Percentiles rank a stretch among this genome's conserved stretches.
phyloP scores from a whole-genome alignment of 1,140 invertebrate genomes.

The Limonius californicus region DNA sequence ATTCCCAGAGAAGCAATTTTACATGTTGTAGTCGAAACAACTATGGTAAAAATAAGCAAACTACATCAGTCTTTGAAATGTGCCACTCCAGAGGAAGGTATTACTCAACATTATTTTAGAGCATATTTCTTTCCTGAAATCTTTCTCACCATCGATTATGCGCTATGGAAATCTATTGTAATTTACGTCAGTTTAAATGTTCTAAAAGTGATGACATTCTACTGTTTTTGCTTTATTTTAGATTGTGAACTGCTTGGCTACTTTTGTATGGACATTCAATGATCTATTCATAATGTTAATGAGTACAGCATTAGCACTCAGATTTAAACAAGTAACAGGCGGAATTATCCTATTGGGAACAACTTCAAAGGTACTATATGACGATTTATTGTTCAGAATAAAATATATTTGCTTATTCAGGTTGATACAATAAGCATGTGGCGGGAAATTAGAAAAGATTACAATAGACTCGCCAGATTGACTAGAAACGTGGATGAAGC shows the following conservation, averaged over 20 bases:
- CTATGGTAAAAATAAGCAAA: too few relatives aligned
- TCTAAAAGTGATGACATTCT: too few relatives aligned
- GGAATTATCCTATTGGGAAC: conserved; percentile 9
- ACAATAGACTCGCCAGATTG: conserved; percentile 21
- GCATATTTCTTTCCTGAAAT: background rate
- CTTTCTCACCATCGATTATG: background rate
- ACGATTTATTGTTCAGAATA: too few relatives aligned
- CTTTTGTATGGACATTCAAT: conserved; percentile 29
- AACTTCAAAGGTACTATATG: conserved; percentile 20
- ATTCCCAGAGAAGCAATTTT: too few relatives aligned
- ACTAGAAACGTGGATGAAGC: conserved; percentile 18
- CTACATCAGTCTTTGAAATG: too few relatives aligned
- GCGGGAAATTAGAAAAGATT: conserved; percentile 21
- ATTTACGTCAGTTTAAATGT: conserved; percentile 5
- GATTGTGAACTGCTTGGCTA: conserved; percentile 21
- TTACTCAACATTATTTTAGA: background rate
- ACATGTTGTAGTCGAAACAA: too few relatives aligned
- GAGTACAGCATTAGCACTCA: conserved; percentile 28
- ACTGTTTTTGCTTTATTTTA: conserved; percentile 27
- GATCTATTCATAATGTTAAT: conserved; percentile 35
- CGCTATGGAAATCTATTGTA: conserved; percentile 6
- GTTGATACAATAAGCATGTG: conserved; percentile 8
- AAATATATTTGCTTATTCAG: background rate
- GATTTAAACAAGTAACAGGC: conserved; percentile 31
- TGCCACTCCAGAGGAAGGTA: too few relatives aligned